Conservation (phyloP, 1,140 invertebrate species). For the Drosophila simulans region DNA sequence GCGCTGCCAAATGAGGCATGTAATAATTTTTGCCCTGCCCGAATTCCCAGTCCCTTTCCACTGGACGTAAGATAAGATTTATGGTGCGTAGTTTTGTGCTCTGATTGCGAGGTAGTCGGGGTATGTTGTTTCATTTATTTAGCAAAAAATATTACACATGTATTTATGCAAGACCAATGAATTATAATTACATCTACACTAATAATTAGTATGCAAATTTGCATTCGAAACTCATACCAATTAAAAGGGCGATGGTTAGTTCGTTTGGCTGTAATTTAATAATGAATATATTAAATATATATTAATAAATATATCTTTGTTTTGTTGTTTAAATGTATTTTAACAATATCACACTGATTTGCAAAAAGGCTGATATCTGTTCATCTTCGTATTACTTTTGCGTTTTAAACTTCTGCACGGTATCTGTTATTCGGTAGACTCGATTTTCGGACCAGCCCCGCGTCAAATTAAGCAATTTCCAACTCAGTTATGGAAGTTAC, state of each 20-base stretch:
- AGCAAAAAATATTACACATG: background rate
- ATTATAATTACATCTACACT: too few relatives aligned
- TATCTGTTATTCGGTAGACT: background rate
- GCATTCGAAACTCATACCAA: background rate
- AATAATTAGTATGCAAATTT: too few relatives aligned
- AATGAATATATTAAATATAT: too few relatives aligned
- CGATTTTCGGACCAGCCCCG: background rate
- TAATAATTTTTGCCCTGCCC: slow-evolving; percentile 63
- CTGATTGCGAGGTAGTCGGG: slow-evolving; percentile 9
- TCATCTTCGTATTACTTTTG: too few relatives aligned
- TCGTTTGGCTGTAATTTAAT: too few relatives aligned
- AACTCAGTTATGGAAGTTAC: slow-evolving; percentile 34
- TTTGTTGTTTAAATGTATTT: too few relatives aligned
- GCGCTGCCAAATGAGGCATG: slow-evolving; percentile 78
- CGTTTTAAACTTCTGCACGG: background rate
- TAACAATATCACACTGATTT: too few relatives aligned
- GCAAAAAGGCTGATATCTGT: too few relatives aligned
- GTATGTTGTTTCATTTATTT: background rate
- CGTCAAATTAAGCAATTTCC: slow-evolving; percentile 59
- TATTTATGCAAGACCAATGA: background rate
- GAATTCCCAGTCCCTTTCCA: slow-evolving; percentile 4
- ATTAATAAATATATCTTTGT: too few relatives aligned
- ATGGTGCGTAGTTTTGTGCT: slow-evolving; percentile 21
- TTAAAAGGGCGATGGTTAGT: background rate
- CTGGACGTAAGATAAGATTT: slow-evolving; percentile 38